phyloP scores from a whole-genome alignment of 2,797 vertebrate species.

The Tragelaphus oryx region DNA sequence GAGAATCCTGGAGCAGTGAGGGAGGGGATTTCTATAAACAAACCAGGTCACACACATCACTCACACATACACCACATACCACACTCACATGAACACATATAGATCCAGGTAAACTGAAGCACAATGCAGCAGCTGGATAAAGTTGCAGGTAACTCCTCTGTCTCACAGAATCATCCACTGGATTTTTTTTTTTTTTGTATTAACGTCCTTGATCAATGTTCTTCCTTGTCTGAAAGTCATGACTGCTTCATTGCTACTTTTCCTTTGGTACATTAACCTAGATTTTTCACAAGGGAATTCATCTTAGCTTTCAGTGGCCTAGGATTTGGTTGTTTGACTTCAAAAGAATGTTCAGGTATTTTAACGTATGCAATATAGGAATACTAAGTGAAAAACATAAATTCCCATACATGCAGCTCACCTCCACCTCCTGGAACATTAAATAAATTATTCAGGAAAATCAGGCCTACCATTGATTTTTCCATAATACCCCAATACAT shows the following conservation, averaged over 20 bases:
- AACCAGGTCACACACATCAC: not conserved
- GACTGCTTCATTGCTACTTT: not conserved
- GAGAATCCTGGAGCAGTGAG: not conserved
- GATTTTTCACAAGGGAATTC: not conserved
- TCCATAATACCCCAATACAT: not conserved
- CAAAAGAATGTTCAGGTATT: not conserved
- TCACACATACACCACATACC: not conserved
- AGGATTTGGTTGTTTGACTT: not conserved
- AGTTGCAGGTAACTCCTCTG: not conserved
- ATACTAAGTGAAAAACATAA: not conserved
- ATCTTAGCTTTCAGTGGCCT: not conserved
- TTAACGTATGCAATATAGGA: not conserved
- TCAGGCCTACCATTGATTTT: slow-evolving; percentile 29
- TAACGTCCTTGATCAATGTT: slow-evolving; percentile 19
- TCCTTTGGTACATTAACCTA: not conserved
- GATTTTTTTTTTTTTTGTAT: not conserved
- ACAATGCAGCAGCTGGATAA: not conserved
- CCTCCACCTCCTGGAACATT: not conserved
- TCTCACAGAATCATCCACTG: not conserved
- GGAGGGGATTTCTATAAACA: not conserved
- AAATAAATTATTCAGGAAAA: slow-evolving; percentile 43
- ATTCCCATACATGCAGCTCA: not conserved
- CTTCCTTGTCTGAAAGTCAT: slow-evolving; percentile 28
- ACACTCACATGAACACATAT: accelerated
- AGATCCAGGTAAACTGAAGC: not conserved